Conservation (phyloP, 2,888 invertebrate species). For the Drosophila picticornis region DNA sequence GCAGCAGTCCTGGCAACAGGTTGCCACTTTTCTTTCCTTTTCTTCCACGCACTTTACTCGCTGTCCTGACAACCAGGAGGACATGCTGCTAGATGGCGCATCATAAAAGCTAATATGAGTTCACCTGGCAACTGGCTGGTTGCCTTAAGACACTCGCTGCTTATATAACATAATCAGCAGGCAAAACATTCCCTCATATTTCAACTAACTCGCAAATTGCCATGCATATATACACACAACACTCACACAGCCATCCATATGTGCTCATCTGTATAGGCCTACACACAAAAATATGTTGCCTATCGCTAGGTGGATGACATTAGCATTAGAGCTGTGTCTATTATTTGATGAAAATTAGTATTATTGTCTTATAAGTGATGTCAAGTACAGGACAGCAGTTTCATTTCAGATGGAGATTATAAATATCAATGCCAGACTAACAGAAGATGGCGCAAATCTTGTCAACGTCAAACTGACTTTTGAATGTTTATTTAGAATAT, state of each 20-base stretch:
- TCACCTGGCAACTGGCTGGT: constrained; percentile 50
- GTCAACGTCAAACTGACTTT: too few relatives aligned
- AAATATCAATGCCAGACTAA: not conserved
- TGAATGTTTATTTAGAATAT: too few relatives aligned
- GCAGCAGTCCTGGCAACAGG: constrained; percentile 48
- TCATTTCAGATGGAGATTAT: not conserved
- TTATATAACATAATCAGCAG: constrained; percentile 59
- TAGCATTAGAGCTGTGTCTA: constrained; percentile 1
- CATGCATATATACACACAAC: not conserved
- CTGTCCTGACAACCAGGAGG: constrained; percentile 21
- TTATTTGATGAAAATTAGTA: not conserved
- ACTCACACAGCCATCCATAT: not conserved
- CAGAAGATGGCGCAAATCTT: not conserved
- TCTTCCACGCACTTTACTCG: constrained; percentile 61
- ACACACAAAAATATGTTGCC: constrained; percentile 5
- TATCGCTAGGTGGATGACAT: constrained; percentile 6
- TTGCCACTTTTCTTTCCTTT: constrained; percentile 27
- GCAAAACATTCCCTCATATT: constrained; percentile 38
- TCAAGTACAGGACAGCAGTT: not conserved
- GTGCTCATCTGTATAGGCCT: not conserved
- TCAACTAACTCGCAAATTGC: constrained; percentile 47
- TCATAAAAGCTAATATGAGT: constrained; percentile 65
- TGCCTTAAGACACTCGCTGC: constrained; percentile 37
- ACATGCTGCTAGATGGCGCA: constrained; percentile 33
- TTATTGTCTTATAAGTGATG: not conserved